phyloP scores from a whole-genome alignment of 2,888 invertebrate species.

The Drosophila neoperkinsi region DNA sequence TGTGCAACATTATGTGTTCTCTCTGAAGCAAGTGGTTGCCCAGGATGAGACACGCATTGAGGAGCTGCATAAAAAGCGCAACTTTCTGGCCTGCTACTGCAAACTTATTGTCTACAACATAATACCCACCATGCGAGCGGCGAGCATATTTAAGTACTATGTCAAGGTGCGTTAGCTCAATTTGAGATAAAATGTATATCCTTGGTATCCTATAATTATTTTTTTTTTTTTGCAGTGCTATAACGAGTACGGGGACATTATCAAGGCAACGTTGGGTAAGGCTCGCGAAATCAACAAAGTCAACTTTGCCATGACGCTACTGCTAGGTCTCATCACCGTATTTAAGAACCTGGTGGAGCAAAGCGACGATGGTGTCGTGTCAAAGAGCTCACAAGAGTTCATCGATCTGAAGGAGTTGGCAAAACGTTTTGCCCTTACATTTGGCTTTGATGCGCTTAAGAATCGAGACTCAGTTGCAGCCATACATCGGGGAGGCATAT shows the following conservation, averaged over 20 bases:
- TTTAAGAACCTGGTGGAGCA: slow-evolving; percentile 90
- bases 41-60: slow-evolving; percentile 99
- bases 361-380: slow-evolving; percentile 86
- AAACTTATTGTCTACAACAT: slow-evolving; percentile 99
- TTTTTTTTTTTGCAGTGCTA: slow-evolving; percentile 89
- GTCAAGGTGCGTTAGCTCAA: slow-evolving; percentile 89
- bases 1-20: slow-evolving; percentile 97
- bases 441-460: slow-evolving; percentile 98
- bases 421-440: slow-evolving; percentile 97
- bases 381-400: slow-evolving; percentile 92
- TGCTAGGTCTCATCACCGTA: slow-evolving; percentile 94
- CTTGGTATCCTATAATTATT: neutral
- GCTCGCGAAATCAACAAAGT: slow-evolving; percentile 99
- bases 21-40: slow-evolving; percentile 95
- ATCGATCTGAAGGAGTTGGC: slow-evolving; percentile 97
- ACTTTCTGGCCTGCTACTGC: slow-evolving; percentile 98
- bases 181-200: neutral
- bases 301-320: slow-evolving; percentile 97
- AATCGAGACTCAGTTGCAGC: slow-evolving; percentile 98
- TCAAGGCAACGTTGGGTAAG: slow-evolving; percentile 98
- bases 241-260: slow-evolving; percentile 99
- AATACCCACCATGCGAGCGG: slow-evolving; percentile 95
- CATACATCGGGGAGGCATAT: slow-evolving; percentile 96
- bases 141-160: slow-evolving; percentile 98
- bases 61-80: slow-evolving; percentile 97